Conservation (phyloP, 2,797 vertebrate genomes). For the Serranus cabrilla region DNA sequence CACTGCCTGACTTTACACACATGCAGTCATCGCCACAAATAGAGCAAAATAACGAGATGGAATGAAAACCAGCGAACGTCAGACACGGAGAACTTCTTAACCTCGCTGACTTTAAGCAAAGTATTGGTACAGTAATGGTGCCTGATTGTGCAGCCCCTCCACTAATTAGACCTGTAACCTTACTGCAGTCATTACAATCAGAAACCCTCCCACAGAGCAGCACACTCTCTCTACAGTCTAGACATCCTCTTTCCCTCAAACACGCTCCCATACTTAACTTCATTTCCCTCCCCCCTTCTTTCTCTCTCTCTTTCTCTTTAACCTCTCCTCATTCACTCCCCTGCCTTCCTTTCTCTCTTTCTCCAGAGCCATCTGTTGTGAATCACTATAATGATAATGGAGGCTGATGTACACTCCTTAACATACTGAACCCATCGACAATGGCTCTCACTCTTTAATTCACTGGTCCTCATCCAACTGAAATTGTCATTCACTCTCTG, state of each 20-base stretch:
- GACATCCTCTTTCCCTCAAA: conserved; percentile 44
- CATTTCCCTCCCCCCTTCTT: conserved; percentile 2
- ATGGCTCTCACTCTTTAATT: conserved; percentile 48
- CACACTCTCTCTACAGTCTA: conserved; percentile 36
- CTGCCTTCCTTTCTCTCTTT: conserved; percentile 11
- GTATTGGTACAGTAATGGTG: conserved; percentile 44
- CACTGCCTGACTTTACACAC: neutral
- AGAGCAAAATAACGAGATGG: neutral
- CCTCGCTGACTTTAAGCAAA: conserved; percentile 49
- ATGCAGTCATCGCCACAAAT: neutral
- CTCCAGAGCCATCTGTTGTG: conserved; percentile 62
- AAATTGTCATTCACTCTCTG: conserved; percentile 28
- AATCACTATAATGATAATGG: conserved; percentile 65
- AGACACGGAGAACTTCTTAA: conserved; percentile 44
- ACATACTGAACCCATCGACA: conserved; percentile 56
- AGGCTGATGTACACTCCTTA: conserved; percentile 63
- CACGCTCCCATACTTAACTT: conserved; percentile 11
- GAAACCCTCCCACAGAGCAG: conserved; percentile 52
- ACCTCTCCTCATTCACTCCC: conserved; percentile 29
- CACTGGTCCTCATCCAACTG: conserved; percentile 49
- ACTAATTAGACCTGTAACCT: conserved; percentile 75
- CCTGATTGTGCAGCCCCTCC: conserved; percentile 58
- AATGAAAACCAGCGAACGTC: conserved; percentile 32
- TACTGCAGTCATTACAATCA: conserved; percentile 69
- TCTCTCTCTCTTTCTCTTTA: conserved; percentile 26